These are phyloP conservation scores for Caenorhabditis angaria DNA, from an alignment of 2,888 invertebrate species.

Conservation along the genomic window DNA sequence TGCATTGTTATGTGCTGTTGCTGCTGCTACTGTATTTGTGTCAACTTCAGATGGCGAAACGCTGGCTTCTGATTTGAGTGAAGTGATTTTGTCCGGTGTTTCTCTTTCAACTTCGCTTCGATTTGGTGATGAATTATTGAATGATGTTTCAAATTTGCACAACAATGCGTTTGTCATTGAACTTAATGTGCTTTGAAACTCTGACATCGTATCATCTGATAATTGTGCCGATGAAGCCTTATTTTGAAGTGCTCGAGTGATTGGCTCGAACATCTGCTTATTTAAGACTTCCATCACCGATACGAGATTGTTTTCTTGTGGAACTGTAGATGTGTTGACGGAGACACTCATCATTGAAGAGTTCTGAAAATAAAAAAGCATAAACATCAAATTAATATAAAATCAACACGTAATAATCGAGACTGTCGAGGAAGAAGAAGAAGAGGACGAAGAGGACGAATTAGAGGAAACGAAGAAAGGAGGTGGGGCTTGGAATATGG, in stretches of 20 bases:
- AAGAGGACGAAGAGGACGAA: not conserved
- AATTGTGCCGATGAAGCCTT: not conserved
- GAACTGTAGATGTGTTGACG: not conserved
- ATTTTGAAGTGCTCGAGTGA: not conserved
- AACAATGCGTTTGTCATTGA: not conserved
- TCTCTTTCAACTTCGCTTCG: not conserved
- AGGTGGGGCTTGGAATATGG: constrained; percentile 4
- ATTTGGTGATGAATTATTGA: no score
- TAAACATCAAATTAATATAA: no score
- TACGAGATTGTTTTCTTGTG: not conserved
- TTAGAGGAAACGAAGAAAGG: constrained; percentile 1
- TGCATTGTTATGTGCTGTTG: not conserved
- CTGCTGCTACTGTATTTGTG: not conserved
- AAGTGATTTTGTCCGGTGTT: not conserved
- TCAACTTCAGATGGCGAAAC: not conserved
- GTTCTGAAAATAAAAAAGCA: no score
- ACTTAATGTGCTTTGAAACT: not conserved
- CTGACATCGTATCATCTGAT: not conserved
- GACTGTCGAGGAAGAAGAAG: not conserved
- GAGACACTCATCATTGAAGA: not conserved
- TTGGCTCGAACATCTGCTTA: not conserved
- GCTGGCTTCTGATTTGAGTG: not conserved
- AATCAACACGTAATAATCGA: not conserved
- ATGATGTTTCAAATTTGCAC: not conserved
- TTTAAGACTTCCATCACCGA: not conserved